A percentile compares a stretch with the other conserved stretches of the same genome.
Conservation (phyloP, 2,113 vertebrate genomes). For the Heliornis fulica region DNA sequence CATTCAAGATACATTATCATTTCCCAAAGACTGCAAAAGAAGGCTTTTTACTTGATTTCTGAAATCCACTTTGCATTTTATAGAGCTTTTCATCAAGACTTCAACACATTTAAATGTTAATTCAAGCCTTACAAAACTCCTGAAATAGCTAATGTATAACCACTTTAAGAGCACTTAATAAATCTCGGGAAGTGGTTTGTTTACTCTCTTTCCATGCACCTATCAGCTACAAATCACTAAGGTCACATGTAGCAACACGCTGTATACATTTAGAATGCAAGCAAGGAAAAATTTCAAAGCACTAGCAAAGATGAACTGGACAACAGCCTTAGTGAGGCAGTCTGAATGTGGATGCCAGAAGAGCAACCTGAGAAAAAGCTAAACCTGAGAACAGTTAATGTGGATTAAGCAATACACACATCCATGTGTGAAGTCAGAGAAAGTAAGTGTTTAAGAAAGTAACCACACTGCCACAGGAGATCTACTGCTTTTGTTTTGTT, state of each 20-base stretch:
- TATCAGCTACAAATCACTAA: neutral
- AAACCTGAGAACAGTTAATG: neutral
- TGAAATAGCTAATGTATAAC: neutral
- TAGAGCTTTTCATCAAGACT: neutral
- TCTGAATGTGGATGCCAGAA: neutral
- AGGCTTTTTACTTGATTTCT: neutral
- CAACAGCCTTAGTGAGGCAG: neutral
- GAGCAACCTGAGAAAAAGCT: accelerated
- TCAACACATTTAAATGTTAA: neutral
- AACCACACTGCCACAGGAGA: neutral
- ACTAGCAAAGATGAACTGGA: neutral
- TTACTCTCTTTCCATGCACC: neutral
- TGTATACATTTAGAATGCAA: neutral
- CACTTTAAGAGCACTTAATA: neutral
- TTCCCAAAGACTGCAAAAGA: neutral
- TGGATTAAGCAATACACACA: neutral
- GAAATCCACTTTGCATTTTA: neutral
- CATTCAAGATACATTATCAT: neutral
- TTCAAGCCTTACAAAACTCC: neutral
- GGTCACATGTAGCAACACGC: neutral
- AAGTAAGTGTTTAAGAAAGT: neutral
- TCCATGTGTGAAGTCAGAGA: neutral
- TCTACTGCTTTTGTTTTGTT: accelerated
- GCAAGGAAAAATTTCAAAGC: neutral
- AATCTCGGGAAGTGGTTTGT: neutral